Evolutionary conservation across 2,888 invertebrate genomes (phyloP).

Genomic region (Mythimna pallens): DNA sequence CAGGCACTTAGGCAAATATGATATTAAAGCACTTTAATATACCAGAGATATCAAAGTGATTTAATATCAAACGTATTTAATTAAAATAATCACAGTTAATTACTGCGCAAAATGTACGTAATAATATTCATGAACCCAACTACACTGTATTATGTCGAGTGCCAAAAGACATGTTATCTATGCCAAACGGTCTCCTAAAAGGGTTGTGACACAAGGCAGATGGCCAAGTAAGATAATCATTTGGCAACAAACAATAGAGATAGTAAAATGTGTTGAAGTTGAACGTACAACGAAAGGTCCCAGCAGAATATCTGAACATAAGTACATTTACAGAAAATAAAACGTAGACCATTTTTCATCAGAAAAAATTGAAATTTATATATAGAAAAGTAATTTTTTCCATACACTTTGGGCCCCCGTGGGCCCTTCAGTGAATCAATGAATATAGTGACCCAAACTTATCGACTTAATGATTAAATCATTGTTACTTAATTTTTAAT

Average conservation of each 20-base stretch:
- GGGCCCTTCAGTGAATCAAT: too few species aligned
- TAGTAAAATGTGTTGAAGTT: constrained; percentile 10
- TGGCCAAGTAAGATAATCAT: constrained; percentile 31
- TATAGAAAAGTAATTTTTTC: too few species aligned
- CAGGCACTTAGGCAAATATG: too few species aligned
- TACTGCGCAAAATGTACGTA: constrained; percentile 11
- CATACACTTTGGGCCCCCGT: too few species aligned
- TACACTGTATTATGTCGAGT: constrained; percentile 16
- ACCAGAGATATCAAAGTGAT: not conserved
- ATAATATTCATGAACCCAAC: constrained; percentile 19
- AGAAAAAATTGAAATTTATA: too few species aligned
- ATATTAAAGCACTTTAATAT: too few species aligned
- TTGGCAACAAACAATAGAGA: constrained; percentile 51
- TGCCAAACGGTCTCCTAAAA: constrained; percentile 24
- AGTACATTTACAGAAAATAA: too few species aligned
- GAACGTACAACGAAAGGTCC: not conserved
- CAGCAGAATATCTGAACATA: too few species aligned
- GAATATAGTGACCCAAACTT: too few species aligned
- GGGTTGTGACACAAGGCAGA: constrained; percentile 26
- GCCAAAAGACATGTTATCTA: constrained; percentile 47
- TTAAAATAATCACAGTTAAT: constrained; percentile 20
- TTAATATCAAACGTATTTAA: not conserved
- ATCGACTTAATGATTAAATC: too few species aligned
- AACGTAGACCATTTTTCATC: too few species aligned
- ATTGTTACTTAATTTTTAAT: too few species aligned